A percentile compares a stretch with the other conserved stretches of the same genome.
These are phyloP conservation scores for Lates calcarifer DNA, from an alignment of 2,113 vertebrate species.

Conservation along the genomic window DNA sequence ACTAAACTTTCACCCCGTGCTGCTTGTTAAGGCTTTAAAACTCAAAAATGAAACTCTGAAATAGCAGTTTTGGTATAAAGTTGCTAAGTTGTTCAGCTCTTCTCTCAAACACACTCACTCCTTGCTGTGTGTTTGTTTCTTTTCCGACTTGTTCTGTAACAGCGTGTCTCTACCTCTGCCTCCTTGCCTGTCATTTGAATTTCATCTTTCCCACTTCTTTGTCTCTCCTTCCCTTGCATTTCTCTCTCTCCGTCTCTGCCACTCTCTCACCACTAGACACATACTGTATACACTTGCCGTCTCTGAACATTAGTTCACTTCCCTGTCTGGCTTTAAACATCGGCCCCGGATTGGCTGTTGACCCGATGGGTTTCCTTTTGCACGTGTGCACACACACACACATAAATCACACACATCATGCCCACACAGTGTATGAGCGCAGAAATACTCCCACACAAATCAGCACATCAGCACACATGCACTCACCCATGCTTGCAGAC, in stretches of 20 bases:
- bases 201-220: slow-evolving; percentile 22
- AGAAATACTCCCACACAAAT: slow-evolving; percentile 53
- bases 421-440: slow-evolving; percentile 23
- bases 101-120: not conserved
- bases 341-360: slow-evolving; percentile 40
- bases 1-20: not conserved
- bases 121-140: slow-evolving; percentile 18
- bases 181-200: slow-evolving; percentile 45
- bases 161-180: not conserved
- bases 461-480: slow-evolving; percentile 41
- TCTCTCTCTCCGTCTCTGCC: not conserved
- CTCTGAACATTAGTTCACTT: slow-evolving; percentile 46
- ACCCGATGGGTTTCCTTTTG: slow-evolving; percentile 45
- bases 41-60: not conserved
- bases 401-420: slow-evolving; percentile 47
- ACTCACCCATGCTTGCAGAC: slow-evolving; percentile 46
- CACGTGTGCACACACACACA: slow-evolving; percentile 49
- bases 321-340: slow-evolving; percentile 35
- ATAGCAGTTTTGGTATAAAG: not conserved
- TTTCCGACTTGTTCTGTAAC: not conserved
- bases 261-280: slow-evolving; percentile 19
- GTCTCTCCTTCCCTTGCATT: not conserved
- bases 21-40: not conserved
- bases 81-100: not conserved
- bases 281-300: slow-evolving; percentile 46